Evolutionary conservation across 2,113 vertebrate genomes (phyloP).

Genomic region (Polyodon spathula): DNA sequence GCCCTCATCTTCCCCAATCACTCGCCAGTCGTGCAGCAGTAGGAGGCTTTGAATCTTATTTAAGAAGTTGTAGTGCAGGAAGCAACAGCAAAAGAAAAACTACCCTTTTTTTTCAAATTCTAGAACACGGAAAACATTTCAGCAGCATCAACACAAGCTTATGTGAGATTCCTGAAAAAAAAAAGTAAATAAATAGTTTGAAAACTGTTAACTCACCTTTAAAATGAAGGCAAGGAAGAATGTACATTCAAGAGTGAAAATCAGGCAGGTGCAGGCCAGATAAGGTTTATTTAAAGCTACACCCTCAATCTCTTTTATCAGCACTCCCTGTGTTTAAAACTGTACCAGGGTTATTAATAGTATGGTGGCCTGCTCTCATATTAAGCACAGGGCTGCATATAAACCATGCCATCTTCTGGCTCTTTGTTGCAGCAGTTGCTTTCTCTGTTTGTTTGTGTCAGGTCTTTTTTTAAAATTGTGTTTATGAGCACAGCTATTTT

Average conservation of each 20-base stretch:
- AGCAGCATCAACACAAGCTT: too few species aligned
- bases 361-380: neutral
- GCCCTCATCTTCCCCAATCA: too few species aligned
- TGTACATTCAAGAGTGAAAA: constrained; percentile 19
- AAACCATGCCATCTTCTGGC: constrained; percentile 9
- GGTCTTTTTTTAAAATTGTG: neutral
- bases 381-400: neutral
- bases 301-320: constrained; percentile 16
- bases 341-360: neutral
- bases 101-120: too few species aligned
- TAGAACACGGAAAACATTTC: too few species aligned
- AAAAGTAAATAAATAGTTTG: too few species aligned
- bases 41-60: too few species aligned
- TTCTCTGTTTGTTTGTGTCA: neutral
- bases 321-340: constrained; percentile 1
- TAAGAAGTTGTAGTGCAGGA: too few species aligned
- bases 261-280: constrained; percentile 11
- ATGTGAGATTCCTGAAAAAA: too few species aligned
- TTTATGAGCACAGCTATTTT: neutral
- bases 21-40: too few species aligned
- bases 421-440: constrained; percentile 45
- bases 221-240: too few species aligned
- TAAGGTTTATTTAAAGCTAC: constrained; percentile 41
- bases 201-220: too few species aligned
- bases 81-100: too few species aligned